These are phyloP conservation scores for Bucco capensis DNA, from an alignment of 2,113 vertebrate species.

Conservation along the genomic window DNA sequence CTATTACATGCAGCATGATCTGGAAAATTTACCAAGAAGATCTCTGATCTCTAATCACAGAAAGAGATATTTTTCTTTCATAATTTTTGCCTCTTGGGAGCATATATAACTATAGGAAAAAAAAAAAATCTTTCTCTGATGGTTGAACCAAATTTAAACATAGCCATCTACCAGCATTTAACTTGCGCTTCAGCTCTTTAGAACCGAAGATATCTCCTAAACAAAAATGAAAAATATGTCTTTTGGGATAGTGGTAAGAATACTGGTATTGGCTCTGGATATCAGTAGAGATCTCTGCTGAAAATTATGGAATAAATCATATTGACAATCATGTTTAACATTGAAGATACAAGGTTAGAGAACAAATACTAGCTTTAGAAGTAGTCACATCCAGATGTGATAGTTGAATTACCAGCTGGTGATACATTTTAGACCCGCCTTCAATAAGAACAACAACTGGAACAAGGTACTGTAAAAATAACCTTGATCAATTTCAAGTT, in stretches of 20 bases:
- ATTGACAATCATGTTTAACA: neutral
- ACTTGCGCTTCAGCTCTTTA: neutral
- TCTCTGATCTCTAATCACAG: neutral
- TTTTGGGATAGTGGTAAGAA: neutral
- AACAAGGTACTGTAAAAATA: neutral
- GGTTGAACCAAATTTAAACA: neutral
- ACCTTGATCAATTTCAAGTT: neutral
- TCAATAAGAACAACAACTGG: neutral
- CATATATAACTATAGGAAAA: neutral
- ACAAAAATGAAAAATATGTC: neutral
- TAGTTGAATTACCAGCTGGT: neutral
- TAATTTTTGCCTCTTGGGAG: neutral
- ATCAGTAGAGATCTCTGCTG: neutral
- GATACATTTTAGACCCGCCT: neutral
- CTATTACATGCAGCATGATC: neutral
- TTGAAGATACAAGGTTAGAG: neutral
- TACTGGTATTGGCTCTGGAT: neutral
- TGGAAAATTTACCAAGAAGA: neutral
- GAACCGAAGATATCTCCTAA: neutral
- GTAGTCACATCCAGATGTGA: neutral
- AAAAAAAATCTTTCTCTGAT: neutral
- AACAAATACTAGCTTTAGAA: neutral
- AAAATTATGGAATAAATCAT: neutral
- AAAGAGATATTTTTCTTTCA: neutral
- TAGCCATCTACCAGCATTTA: neutral